Conservation (phyloP, 64 coral and sea anemone species). For the Stylophora pistillata region DNA sequence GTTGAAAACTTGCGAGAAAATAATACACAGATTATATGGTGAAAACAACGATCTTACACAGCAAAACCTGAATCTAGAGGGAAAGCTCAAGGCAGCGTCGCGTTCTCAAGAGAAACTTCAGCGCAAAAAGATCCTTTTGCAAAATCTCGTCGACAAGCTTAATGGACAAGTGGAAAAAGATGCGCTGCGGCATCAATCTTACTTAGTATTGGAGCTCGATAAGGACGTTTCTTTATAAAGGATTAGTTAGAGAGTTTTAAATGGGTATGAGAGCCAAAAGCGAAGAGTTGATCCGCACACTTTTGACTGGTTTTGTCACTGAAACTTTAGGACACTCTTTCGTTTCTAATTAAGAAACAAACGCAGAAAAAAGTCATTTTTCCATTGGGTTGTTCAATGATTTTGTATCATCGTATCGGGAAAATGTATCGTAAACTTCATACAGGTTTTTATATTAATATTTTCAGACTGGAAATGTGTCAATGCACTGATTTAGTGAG, state of each 20-base stretch:
- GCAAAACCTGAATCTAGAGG: conserved; percentile 66
- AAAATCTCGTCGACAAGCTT: conserved; percentile 88
- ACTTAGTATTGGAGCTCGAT: conserved; percentile 88
- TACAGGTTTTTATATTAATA: neutral
- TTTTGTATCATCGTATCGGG: neutral
- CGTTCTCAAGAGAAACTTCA: conserved; percentile 83
- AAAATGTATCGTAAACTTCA: neutral
- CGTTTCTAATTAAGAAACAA: neutral
- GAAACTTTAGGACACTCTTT: no score
- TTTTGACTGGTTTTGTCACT: no score
- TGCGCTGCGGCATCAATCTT: conserved; percentile 56
- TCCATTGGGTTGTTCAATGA: neutral
- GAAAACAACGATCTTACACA: conserved; percentile 87
- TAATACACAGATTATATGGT: conserved; percentile 83
- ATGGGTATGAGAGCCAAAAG: neutral
- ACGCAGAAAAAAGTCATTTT: neutral
- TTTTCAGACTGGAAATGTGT: neutral
- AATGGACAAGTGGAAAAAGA: conserved; percentile 81
- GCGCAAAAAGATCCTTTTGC: conserved; percentile 77
- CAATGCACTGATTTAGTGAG: neutral
- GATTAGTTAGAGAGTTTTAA: neutral
- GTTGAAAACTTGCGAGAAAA: conserved; percentile 86
- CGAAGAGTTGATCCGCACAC: no score
- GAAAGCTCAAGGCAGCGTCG: conserved; percentile 69
- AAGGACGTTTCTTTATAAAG: conserved; percentile 74